phyloP scores from a whole-genome alignment of 2,113 vertebrate species.

The Puntigrus tetrazona region DNA sequence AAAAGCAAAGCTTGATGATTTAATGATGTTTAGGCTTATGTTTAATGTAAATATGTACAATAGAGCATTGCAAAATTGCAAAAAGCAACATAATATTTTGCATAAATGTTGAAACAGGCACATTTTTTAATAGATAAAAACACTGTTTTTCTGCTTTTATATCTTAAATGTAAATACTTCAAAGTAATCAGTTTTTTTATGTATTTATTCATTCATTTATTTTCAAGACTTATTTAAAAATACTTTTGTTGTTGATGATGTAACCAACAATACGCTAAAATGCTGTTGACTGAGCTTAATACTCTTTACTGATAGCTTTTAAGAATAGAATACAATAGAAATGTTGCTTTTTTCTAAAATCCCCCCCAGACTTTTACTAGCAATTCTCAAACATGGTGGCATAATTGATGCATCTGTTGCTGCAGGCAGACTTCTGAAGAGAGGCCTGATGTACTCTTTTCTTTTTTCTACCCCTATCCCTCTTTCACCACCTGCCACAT shows the following conservation, averaged over 20 bases:
- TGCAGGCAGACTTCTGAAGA: slow-evolving; percentile 62
- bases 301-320: neutral
- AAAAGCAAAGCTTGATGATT: neutral
- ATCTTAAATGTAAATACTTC: neutral
- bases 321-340: neutral
- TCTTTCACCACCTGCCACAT: slow-evolving; percentile 69
- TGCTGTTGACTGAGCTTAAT: neutral
- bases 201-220: too few species aligned
- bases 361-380: slow-evolving; percentile 63
- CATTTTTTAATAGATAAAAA: neutral
- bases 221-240: too few species aligned
- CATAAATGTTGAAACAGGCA: neutral
- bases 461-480: slow-evolving; percentile 43
- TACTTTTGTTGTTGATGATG: neutral
- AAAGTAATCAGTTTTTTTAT: neutral
- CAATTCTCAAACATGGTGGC: slow-evolving; percentile 67
- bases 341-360: neutral
- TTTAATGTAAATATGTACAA: too few species aligned
- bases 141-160: neutral
- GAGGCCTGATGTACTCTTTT: slow-evolving; percentile 54
- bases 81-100: neutral
- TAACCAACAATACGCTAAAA: neutral
- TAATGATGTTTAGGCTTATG: too few species aligned
- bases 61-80: neutral
- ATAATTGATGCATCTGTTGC: slow-evolving; percentile 64